These are phyloP conservation scores for Syngnathoides biaculeatus DNA, from an alignment of 2,113 vertebrate species.

Conservation along the genomic window DNA sequence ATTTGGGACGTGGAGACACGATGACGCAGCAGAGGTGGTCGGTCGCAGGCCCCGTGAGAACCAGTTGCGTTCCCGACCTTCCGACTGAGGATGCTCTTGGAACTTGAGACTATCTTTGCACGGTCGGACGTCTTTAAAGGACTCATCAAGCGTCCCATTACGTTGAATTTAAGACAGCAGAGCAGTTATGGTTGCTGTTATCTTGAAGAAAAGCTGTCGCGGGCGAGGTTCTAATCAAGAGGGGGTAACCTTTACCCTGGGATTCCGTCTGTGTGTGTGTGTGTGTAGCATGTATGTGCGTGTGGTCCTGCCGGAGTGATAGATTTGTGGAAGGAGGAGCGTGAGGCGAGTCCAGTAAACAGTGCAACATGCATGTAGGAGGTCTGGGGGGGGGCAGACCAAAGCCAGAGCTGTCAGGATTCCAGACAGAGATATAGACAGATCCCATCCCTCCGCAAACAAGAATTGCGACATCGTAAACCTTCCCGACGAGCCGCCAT, in stretches of 20 bases:
- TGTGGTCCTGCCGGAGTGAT: slow-evolving; percentile 67
- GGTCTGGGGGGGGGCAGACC: slow-evolving; percentile 64
- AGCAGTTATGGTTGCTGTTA: slow-evolving; percentile 4
- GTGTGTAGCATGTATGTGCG: slow-evolving; percentile 41
- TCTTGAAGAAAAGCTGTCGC: slow-evolving; percentile 7
- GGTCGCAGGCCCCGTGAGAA: slow-evolving; percentile 24
- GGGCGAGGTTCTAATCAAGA: slow-evolving; percentile 26
- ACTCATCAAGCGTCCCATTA: not conserved
- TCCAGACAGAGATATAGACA: slow-evolving; percentile 62
- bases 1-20: slow-evolving; percentile 37
- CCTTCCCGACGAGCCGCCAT: slow-evolving; percentile 26
- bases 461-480: slow-evolving; percentile 38
- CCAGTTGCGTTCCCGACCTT: slow-evolving; percentile 1
- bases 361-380: slow-evolving; percentile 63
- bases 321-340: slow-evolving; percentile 56
- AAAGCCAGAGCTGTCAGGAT: slow-evolving; percentile 67
- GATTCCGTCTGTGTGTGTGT: slow-evolving; percentile 26
- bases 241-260: slow-evolving; percentile 16
- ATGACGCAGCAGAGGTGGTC: not conserved
- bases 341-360: slow-evolving; percentile 53
- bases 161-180: not conserved
- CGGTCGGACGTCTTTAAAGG: slow-evolving; percentile 7
- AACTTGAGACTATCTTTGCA: slow-evolving; percentile 11
- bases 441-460: slow-evolving; percentile 49
- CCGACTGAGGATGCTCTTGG: slow-evolving; percentile 8